Evolutionary conservation across 2,888 invertebrate genomes (phyloP).

Genomic region (Drosophila mimetica): DNA sequence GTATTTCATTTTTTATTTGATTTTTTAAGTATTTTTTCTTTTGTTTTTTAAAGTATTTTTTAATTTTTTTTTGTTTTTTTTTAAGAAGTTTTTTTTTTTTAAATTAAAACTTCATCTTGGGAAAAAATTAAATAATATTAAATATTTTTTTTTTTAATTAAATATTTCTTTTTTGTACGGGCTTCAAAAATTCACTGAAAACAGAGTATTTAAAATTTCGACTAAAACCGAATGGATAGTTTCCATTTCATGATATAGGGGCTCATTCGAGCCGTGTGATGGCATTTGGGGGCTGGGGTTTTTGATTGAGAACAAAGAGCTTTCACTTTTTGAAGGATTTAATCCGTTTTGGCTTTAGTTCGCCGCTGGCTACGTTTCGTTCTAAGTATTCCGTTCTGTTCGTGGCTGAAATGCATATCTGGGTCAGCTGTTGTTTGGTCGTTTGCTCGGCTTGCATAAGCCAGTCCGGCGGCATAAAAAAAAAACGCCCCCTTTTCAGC

Average conservation of each 20-base stretch:
- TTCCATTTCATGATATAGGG: neutral
- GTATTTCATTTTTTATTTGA: too few relatives aligned
- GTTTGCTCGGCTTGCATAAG: conserved; percentile 46
- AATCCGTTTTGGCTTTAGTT: conserved; percentile 37
- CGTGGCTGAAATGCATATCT: conserved; percentile 36
- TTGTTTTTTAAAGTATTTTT: too few relatives aligned
- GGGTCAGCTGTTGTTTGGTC: conserved; percentile 46
- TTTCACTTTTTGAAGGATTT: conserved; percentile 47
- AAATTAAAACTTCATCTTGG: too few relatives aligned
- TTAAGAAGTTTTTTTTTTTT: too few relatives aligned
- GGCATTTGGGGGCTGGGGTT: neutral
- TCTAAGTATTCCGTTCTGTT: conserved; percentile 18
- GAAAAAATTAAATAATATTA: too few relatives aligned
- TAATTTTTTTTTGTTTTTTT: too few relatives aligned
- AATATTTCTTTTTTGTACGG: too few relatives aligned
- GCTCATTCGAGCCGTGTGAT: neutral
- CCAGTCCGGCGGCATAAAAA: conserved; percentile 28
- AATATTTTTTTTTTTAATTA: too few relatives aligned
- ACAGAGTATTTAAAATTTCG: neutral
- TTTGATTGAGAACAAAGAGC: conserved; percentile 33
- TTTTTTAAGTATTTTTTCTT: too few relatives aligned
- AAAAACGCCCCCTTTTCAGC: conserved; percentile 5
- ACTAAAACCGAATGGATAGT: neutral
- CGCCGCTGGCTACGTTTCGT: conserved; percentile 15
- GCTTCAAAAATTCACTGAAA: neutral